Evolutionary conservation across 2,888 invertebrate species (phyloP), one percentile per base, ranked within the genome.

Genomic region (Hyles lineata): DNA sequence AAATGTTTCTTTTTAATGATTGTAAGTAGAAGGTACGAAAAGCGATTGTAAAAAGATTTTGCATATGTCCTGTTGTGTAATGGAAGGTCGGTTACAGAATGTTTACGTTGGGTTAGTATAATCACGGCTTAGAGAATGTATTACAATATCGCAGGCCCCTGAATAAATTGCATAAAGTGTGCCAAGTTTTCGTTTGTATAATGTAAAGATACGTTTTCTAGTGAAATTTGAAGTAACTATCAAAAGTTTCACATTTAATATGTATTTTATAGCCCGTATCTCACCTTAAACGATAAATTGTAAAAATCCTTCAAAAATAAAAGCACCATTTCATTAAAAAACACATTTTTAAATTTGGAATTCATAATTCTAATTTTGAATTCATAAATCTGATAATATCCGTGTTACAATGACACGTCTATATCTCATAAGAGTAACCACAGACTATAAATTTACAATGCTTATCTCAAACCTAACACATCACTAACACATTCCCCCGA

Each of bases 41-140:
- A 3, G n/a, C n/a, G 35, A 63, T 63, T 63, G 21, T n/a, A 9
- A 63, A 63, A 63, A n/a, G 35, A 63, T 35, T 43, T 63, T 63
- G 17, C 17, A 35, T 63, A 19, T 35, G 43, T 63, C 63, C 63
- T 35, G n/a, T 35, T 62, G 6, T 25, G 61, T 62, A 19, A 62
- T 32, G 29, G 29, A 29, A 32, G 29, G 19, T 62, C 29, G 19
- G 60, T 60, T 62, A 29, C 19, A 29, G 19, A 62, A 62, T 29
- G 61, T 29, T 19, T 62, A 19, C 2, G 29, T 29, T 32, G 17
- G 61, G 25, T 25, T 32, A 32, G 8, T 62, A 55, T 55, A 55
- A n/a, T 55, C 55, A 55, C 19, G 8, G n/a, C 55, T n/a, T 55
- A 55, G n/a, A 55, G 55, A n/a, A 55, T n/a, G 4, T 3, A 19